Base-by-base conservation (phyloP, 2,797 vertebrate genomes). In the Spinus olivaceus region DNA sequence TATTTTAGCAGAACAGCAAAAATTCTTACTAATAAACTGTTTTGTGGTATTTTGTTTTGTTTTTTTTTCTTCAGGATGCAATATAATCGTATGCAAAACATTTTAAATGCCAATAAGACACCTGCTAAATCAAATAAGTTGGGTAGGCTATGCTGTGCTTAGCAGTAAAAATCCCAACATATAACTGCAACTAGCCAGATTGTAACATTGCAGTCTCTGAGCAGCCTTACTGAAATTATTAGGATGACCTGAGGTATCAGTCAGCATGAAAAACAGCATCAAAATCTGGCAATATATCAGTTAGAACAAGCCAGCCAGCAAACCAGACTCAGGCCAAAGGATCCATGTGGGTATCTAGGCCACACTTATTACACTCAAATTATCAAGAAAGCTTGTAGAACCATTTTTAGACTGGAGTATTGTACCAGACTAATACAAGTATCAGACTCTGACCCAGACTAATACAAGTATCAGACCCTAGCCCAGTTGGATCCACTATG, bases 81-180 rank as follows among this genome's bases (percentile, higher is more conserved):
- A 9, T 12, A 61, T 59, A 95, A 86, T 96, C 39, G 9, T 81
- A 96, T 83, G 93, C 79, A 96, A 95, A 95, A 70, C 35, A 86
- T 50, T 92, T 78, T 18, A 90, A 86, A 86, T 56, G 28, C 37
- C 81, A 76, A 1, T 14, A 66, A 77, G 83, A 86, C 79, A 90
- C 91, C 80, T 81, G 78, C 76, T 87, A 94, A 89, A 93, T 65
- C 87, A 90, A 90, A 12, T 74, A 44, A 63, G 49, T 53, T 74
- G 53, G 10, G 46, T 60, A 90, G 50, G 27, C 35, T 73, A 11
- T 23, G 9, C 20, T 70, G 51, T 60, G 21, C 49, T 69, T 77
- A 65, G 46, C 23, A 30, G 12, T 64, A 90, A 80, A 82, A 85
- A 72, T 47, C 56, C 51, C 39, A 3, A 59, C 50, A 60, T 12